These are phyloP conservation scores for Caloenas nicobarica DNA, from an alignment of 2,113 vertebrate genomes.

Conservation along the genomic window DNA sequence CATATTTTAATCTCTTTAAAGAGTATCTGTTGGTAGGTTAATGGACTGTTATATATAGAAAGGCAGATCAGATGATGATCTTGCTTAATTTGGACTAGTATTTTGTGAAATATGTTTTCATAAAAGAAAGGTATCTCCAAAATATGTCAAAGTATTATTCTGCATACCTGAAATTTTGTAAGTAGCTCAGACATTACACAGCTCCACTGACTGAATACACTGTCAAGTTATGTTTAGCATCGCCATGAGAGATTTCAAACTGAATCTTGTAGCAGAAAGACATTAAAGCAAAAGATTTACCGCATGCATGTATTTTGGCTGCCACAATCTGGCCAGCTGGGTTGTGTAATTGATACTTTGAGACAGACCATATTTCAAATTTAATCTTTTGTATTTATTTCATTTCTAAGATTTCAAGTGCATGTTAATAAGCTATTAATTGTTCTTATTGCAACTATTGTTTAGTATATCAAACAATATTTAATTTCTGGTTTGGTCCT, in stretches of 20 bases:
- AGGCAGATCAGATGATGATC: not conserved
- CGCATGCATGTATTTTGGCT: not conserved
- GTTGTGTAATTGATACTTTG: not conserved
- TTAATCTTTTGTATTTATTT: not conserved
- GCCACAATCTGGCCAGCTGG: not conserved
- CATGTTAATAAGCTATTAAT: not conserved
- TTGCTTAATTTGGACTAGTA: not conserved
- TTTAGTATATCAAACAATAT: not conserved
- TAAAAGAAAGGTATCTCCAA: not conserved
- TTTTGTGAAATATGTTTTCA: not conserved
- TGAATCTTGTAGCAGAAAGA: not conserved
- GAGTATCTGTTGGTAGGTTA: not conserved
- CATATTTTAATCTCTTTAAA: not conserved
- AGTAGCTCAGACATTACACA: not conserved
- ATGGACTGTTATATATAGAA: not conserved
- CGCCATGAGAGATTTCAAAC: not conserved
- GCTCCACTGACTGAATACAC: not conserved
- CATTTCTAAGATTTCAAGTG: not conserved
- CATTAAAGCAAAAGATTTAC: not conserved
- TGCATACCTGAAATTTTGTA: not conserved
- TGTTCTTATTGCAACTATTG: not conserved
- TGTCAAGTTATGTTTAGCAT: not conserved
- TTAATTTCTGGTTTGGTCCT: not conserved
- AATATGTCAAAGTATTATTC: not conserved
- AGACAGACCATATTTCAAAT: not conserved